Evolutionary conservation across 2,113 vertebrate genomes (phyloP), one percentile per base, ranked within the genome.

Genomic region (Pseudopodoces humilis): DNA sequence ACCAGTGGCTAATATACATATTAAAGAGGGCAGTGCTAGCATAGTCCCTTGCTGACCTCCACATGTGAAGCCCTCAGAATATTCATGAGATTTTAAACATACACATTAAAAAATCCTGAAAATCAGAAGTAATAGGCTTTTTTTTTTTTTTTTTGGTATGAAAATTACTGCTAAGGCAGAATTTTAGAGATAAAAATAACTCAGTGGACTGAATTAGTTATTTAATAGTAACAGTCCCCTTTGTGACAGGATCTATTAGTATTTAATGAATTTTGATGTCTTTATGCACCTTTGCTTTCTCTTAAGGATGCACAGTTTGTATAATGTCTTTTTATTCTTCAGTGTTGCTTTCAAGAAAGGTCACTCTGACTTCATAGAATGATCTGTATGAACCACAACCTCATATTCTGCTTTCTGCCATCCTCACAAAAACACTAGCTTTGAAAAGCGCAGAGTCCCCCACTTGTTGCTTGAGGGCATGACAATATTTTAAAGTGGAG

Each of bases 1-100:
- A 88, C 85, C 79, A 59, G 50, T 91, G 93, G 71, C 76, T 95
- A 88, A 96, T 96, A 93, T 96, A 81, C 95, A 96, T 96, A 96
- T 95, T 96, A 95, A 97, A 96, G 87, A 94, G 79, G 95, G 88
- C 83, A 78, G 44, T 30, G 31, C 92, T 78, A 81, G 58, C 69
- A 76, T 50, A 93, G 83, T 92, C 80, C 83, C 94, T 96, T 86
- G 76, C 83, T 94, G 94, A 94, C 92, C 93, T 94, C 85, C 71
- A 53, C 69, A 49, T 88, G 76, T 78, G 80, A 94, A 94, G 46
- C 56, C 19, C 50, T 75, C 52, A 75, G 92, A 96, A 94, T 96
- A 94, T 92, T 88, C 0, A 95, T 90, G 72, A 96, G 71, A 47
- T 64, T 95, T 93, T 78, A 92, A 93, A 92, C 65, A 64, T 18